Conservation (phyloP, 2,113 vertebrate species). For the Oryzias melastigma region DNA sequence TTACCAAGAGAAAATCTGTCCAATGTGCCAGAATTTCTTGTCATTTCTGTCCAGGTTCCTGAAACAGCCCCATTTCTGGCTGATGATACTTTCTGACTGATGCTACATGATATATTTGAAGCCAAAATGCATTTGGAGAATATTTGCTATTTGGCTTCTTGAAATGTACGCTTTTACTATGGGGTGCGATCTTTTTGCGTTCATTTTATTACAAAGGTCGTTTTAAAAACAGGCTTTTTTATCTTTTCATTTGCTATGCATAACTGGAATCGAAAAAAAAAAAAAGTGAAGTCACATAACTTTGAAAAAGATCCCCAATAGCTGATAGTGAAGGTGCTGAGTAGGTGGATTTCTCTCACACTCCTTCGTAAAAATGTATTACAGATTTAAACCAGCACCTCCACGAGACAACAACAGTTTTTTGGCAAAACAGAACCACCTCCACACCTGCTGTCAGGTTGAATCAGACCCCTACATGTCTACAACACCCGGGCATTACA, state of each 20-base stretch:
- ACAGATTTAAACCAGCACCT: conserved; percentile 57
- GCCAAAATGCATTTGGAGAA: conserved; percentile 6
- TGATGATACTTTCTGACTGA: neutral
- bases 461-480: conserved; percentile 49
- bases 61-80: neutral
- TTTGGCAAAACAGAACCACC: conserved; percentile 65
- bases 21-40: neutral
- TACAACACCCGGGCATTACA: conserved; percentile 33
- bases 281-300: neutral
- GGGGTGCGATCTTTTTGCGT: neutral
- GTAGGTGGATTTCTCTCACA: conserved; percentile 29
- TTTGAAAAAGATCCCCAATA: conserved; percentile 3
- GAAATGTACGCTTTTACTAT: neutral
- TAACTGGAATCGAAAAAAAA: neutral
- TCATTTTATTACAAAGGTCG: conserved; percentile 3
- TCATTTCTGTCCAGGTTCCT: neutral
- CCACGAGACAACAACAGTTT: conserved; percentile 54
- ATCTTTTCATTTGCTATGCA: conserved; percentile 4
- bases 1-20: neutral
- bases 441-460: conserved; percentile 67
- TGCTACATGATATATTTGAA: neutral
- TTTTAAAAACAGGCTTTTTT: conserved; percentile 4
- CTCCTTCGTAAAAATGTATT: conserved; percentile 37
- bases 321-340: neutral
- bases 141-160: neutral